These are phyloP conservation scores for Hirtodrosophila trivittata DNA, from an alignment of 2,888 invertebrate species.

Conservation along the genomic window DNA sequence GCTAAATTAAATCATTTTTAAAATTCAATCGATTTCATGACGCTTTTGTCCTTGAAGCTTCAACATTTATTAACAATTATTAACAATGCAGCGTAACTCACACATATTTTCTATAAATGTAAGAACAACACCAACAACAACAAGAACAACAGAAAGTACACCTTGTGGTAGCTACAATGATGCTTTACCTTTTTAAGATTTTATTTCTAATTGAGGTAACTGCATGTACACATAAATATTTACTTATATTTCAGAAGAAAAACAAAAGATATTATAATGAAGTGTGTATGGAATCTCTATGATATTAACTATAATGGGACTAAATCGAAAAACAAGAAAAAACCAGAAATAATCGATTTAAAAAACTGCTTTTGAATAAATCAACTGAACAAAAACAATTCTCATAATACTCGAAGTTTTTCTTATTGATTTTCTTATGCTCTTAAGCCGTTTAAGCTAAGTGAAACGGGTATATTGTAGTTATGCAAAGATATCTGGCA, in stretches of 20 bases:
- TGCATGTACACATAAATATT: constrained; percentile 35
- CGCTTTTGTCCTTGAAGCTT: constrained; percentile 61
- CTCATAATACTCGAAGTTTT: constrained; percentile 17
- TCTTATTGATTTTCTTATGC: background rate
- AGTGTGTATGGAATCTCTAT: constrained; percentile 50
- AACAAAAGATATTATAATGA: constrained; percentile 32
- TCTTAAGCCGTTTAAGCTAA: too few species aligned
- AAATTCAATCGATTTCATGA: constrained; percentile 46
- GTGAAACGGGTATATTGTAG: too few species aligned
- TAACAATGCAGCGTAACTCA: constrained; percentile 45
- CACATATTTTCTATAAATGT: constrained; percentile 29
- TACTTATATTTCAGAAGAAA: constrained; percentile 36
- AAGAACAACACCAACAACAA: constrained; percentile 27
- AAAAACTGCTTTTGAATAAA: constrained; percentile 71
- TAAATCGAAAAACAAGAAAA: constrained; percentile 44
- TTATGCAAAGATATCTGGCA: too few species aligned
- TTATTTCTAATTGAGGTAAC: constrained; percentile 58
- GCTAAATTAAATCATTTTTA: constrained; percentile 72
- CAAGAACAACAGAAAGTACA: constrained; percentile 39
- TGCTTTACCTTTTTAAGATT: constrained; percentile 71
- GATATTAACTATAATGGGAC: constrained; percentile 65
- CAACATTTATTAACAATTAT: constrained; percentile 40
- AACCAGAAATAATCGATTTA: constrained; percentile 46
- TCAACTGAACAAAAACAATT: constrained; percentile 54
- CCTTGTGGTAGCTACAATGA: constrained; percentile 71